phyloP scores from a whole-genome alignment of 2,797 vertebrate species.

The Muraenolepis orangiensis region DNA sequence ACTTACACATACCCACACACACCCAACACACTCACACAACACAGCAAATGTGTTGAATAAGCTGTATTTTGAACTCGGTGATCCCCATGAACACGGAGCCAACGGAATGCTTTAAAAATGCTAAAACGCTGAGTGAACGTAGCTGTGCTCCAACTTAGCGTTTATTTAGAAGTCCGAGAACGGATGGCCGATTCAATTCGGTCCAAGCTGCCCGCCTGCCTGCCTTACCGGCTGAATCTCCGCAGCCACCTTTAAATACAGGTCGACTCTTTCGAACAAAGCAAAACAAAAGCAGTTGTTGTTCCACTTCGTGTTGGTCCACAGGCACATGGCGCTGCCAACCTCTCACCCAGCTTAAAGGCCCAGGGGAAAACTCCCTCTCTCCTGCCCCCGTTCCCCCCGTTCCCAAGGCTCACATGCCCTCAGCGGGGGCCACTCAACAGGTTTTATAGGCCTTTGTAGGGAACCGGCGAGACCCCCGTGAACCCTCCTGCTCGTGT shows the following conservation, averaged over 20 bases:
- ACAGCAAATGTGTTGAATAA: neutral
- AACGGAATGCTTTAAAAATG: neutral
- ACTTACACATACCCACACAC: neutral
- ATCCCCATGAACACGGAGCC: neutral
- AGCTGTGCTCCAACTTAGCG: neutral
- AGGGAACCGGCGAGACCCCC: conserved; percentile 31
- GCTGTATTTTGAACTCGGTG: neutral
- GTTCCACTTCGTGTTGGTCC: neutral
- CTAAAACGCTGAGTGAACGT: neutral
- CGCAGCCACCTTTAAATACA: neutral
- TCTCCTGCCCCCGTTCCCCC: too few relatives aligned
- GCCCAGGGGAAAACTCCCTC: neutral
- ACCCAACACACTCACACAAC: neutral
- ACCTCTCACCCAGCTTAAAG: neutral
- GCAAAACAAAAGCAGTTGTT: neutral
- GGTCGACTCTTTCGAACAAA: neutral
- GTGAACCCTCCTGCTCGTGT: conserved; percentile 41
- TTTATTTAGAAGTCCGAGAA: neutral
- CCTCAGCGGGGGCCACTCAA: conserved; percentile 53
- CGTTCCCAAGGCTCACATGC: conserved; percentile 20
- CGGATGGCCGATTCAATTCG: neutral
- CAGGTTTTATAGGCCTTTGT: conserved; percentile 46
- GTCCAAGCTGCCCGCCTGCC: neutral
- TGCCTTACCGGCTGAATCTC: neutral
- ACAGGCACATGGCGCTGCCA: neutral